Evolutionary conservation across 2,888 invertebrate species (phyloP).

Genomic region (Cosmopolites sordidus): DNA sequence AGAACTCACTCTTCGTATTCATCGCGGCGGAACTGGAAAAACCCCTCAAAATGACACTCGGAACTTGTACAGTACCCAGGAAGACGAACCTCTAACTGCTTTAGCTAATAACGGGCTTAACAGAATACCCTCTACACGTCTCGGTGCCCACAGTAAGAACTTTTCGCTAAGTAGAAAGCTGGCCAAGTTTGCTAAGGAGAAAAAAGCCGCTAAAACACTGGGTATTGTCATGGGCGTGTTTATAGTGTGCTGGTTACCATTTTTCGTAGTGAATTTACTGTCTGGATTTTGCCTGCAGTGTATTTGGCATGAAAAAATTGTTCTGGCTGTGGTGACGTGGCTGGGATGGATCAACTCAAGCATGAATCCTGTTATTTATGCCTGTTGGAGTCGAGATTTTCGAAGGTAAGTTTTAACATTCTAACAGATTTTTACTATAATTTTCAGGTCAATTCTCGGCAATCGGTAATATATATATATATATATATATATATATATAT

Average conservation of each 20-base stretch:
- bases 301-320: constrained; percentile 82
- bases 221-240: constrained; percentile 97
- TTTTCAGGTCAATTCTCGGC: no score
- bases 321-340: constrained; percentile 88
- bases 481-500: no score
- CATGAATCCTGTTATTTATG: constrained; percentile 97
- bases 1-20: constrained; percentile 86
- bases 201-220: constrained; percentile 88
- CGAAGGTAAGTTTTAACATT: constrained; percentile 68
- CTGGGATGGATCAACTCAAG: constrained; percentile 93
- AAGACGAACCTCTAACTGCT: constrained; percentile 72
- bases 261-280: constrained; percentile 90
- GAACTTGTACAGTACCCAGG: constrained; percentile 56
- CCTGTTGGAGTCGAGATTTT: constrained; percentile 97
- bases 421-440: no score
- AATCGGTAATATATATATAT: no score
- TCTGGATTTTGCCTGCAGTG: constrained; percentile 86
- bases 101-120: constrained; percentile 73
- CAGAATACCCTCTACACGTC: constrained; percentile 64
- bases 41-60: constrained; percentile 46
- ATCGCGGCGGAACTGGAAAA: constrained; percentile 79
- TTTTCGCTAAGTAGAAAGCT: constrained; percentile 90
- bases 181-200: constrained; percentile 94
- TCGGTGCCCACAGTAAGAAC: constrained; percentile 67
- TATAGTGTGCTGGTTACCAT: constrained; percentile 95